Conservation (phyloP, 2,113 vertebrate species). For the Alligator mississippiensis region DNA sequence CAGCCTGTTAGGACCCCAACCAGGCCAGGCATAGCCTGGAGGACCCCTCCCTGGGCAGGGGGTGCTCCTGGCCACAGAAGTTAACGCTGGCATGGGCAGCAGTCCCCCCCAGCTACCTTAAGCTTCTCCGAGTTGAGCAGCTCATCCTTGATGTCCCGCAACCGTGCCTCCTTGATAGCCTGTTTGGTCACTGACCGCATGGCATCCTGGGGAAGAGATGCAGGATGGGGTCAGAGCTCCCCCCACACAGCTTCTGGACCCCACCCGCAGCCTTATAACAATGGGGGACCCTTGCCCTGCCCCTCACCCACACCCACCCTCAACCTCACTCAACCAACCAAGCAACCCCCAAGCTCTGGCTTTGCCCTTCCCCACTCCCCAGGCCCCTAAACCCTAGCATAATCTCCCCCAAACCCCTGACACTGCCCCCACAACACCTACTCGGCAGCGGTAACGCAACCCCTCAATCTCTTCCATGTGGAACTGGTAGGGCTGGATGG, state of each 20-base stretch:
- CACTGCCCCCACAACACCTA: slow-evolving; percentile 55
- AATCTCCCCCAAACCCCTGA: not conserved
- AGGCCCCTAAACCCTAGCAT: not conserved
- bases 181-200: slow-evolving; percentile 96
- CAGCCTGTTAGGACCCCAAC: not conserved
- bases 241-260: too few relatives aligned
- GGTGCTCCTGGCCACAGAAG: too few relatives aligned
- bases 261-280: too few relatives aligned
- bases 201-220: slow-evolving; percentile 80
- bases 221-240: not conserved
- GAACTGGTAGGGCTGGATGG: slow-evolving; percentile 86
- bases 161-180: slow-evolving; percentile 88
- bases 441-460: slow-evolving; percentile 92
- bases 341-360: rapidly evolving
- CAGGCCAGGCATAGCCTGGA: too few relatives aligned
- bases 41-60: too few relatives aligned
- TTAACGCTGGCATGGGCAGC: not conserved
- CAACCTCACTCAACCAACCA: too few relatives aligned
- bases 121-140: slow-evolving; percentile 93
- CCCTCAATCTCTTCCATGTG: slow-evolving; percentile 91
- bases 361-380: rapidly evolving
- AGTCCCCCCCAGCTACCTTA: slow-evolving; percentile 77
- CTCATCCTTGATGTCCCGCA: slow-evolving; percentile 96
- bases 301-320: rapidly evolving
- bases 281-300: not conserved